Percentiles rank a stretch among this genome's conserved stretches.
Evolutionary conservation across 2,797 vertebrate species (phyloP).

Genomic region (Prionace glauca): DNA sequence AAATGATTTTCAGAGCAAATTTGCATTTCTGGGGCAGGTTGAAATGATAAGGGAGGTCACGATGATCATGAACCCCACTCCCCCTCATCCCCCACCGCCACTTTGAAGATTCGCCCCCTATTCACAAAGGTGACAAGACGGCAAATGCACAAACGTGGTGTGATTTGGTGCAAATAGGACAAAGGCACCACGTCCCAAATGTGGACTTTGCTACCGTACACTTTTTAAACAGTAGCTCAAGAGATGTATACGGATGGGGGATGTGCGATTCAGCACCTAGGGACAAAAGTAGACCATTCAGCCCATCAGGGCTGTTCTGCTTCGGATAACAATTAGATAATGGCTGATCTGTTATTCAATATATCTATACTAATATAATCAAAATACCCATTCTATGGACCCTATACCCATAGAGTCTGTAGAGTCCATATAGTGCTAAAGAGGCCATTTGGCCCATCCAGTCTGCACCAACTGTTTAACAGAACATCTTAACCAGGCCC

Average conservation of each 20-base stretch:
- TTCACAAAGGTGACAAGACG: background rate
- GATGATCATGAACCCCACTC: background rate
- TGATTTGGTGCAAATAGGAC: background rate
- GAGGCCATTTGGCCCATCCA: too few species aligned
- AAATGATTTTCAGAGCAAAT: background rate
- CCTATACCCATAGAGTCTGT: too few species aligned
- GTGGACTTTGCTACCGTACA: background rate
- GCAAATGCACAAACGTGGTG: background rate
- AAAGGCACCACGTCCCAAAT: background rate
- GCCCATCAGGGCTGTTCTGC: background rate
- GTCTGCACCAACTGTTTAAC: too few species aligned
- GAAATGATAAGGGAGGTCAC: background rate
- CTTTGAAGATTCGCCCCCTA: background rate
- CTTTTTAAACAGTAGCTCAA: background rate
- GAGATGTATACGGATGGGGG: background rate
- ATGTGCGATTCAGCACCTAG: background rate
- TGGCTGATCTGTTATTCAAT: background rate
- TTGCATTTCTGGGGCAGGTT: background rate
- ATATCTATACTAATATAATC: too few species aligned
- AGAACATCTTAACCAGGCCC: too few species aligned
- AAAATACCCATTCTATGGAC: too few species aligned
- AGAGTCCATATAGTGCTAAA: too few species aligned
- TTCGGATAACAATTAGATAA: too few species aligned
- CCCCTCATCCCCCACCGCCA: too few species aligned
- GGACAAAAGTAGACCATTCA: background rate